These are phyloP conservation scores for Mycetomoellerius zeteki DNA, from an alignment of 1,140 invertebrate genomes.

Conservation along the genomic window DNA sequence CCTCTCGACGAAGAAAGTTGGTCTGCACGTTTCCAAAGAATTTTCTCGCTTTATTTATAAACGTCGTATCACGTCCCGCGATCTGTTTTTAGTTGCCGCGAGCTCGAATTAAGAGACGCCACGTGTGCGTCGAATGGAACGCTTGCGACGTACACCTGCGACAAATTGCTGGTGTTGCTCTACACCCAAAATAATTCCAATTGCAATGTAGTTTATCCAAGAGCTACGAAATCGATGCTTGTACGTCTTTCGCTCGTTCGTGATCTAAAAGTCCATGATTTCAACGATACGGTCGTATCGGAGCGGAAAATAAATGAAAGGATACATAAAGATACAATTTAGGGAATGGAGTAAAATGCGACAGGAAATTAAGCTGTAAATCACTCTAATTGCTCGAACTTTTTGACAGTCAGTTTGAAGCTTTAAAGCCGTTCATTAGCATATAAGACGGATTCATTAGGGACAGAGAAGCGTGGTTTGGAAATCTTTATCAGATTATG, in stretches of 20 bases:
- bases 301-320: not conserved
- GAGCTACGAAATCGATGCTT: not conserved
- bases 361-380: slow-evolving; percentile 29
- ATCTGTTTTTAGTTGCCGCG: slow-evolving; percentile 17
- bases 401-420: slow-evolving; percentile 13
- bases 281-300: not conserved
- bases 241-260: not conserved
- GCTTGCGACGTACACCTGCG: slow-evolving; percentile 13
- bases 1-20: not conserved
- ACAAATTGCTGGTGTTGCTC: slow-evolving; percentile 18
- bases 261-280: slow-evolving; percentile 7
- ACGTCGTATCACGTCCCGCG: not conserved
- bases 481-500: slow-evolving; percentile 36
- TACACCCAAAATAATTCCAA: slow-evolving; percentile 13
- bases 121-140: slow-evolving; percentile 28
- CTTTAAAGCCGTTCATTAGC: slow-evolving; percentile 22
- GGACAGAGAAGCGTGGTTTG: not conserved
- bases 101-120: slow-evolving; percentile 33
- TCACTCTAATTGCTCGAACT: slow-evolving; percentile 27
- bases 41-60: slow-evolving; percentile 20
- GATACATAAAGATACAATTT: not conserved
- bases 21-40: not conserved
- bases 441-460: slow-evolving; percentile 38
- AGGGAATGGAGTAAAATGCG: not conserved
- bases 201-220: not conserved